phyloP scores from a whole-genome alignment of 2,113 vertebrate species.

The Eudyptes chrysolophus region DNA sequence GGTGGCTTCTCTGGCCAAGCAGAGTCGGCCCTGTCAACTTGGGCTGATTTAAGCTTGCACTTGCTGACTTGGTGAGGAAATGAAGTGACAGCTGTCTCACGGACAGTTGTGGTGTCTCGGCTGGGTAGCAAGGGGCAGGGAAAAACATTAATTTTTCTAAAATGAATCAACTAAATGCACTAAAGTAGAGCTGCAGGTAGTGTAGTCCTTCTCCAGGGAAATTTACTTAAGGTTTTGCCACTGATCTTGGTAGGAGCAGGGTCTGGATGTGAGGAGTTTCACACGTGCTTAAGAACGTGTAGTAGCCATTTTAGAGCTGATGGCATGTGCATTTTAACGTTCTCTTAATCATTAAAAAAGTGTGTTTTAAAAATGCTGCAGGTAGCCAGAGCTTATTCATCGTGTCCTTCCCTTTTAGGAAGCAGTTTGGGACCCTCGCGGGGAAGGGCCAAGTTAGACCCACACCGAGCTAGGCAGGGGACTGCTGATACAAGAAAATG shows the following conservation, averaged over 20 bases:
- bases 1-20: background rate
- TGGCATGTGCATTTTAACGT: background rate
- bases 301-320: background rate
- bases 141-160: background rate
- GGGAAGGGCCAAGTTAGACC: background rate
- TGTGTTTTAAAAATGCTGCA: background rate
- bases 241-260: background rate
- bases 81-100: background rate
- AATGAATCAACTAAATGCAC: background rate
- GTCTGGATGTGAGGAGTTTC: background rate
- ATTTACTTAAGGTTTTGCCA: background rate
- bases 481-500: background rate
- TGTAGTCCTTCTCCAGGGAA: background rate
- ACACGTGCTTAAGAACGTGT: background rate
- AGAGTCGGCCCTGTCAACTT: background rate
- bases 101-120: background rate
- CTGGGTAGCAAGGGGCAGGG: background rate
- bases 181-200: background rate
- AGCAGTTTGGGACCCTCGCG: background rate
- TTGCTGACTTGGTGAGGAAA: background rate
- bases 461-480: background rate
- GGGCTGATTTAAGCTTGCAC: background rate
- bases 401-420: background rate
- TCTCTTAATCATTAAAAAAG: background rate
- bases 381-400: background rate